Evolutionary conservation across 2,113 vertebrate genomes (phyloP).

Genomic region (Monarcha castaneiventris): DNA sequence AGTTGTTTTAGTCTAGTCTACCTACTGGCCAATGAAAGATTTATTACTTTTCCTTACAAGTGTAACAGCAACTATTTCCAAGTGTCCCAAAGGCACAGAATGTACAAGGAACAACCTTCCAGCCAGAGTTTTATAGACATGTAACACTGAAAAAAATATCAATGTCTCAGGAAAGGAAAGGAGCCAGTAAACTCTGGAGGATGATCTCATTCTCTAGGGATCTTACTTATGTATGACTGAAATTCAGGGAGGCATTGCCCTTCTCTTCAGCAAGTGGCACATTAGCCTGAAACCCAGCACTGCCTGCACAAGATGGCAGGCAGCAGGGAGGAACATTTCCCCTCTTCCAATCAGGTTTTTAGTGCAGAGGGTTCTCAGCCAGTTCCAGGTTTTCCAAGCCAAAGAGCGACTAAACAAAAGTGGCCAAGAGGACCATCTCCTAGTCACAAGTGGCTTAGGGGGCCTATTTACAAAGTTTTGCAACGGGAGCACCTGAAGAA

Average conservation of each 20-base stretch:
- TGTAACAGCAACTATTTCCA: neutral
- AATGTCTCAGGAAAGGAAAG: neutral
- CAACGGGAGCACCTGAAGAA: neutral
- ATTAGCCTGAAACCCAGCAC: neutral
- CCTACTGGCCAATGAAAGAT: neutral
- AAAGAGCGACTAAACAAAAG: neutral
- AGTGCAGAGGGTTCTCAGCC: neutral
- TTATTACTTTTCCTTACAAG: neutral
- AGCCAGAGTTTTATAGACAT: neutral
- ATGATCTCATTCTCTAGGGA: neutral
- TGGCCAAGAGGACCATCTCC: neutral
- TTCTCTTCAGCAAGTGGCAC: neutral
- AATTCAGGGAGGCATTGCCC: neutral
- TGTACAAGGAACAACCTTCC: neutral
- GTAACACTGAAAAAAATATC: neutral
- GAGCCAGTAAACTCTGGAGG: neutral
- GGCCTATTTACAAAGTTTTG: neutral
- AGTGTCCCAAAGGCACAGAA: neutral
- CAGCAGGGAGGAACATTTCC: neutral
- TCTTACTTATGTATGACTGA: neutral
- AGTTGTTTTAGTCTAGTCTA: neutral
- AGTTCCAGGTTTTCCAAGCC: neutral
- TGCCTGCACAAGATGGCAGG: neutral
- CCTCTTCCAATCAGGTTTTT: neutral
- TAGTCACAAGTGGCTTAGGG: neutral